Conservation (phyloP, 92 coral and sea anemone species). For the Nematostella vectensis region DNA sequence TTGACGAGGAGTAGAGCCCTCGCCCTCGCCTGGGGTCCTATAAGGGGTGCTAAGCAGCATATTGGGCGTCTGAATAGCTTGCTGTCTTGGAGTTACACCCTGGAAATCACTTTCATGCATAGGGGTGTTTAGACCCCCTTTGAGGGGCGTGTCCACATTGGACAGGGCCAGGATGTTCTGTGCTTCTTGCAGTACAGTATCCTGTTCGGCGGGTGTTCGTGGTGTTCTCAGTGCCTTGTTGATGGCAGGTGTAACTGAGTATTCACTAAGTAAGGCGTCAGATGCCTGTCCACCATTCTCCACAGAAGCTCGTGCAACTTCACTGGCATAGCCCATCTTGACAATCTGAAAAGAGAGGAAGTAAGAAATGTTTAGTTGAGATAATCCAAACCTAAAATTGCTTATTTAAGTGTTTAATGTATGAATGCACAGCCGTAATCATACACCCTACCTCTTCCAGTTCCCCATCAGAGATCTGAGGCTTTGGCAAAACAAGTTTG, state of each 20-base stretch:
- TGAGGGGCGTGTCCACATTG: conserved; percentile 93
- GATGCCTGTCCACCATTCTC: conserved; percentile 80
- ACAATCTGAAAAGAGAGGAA: conserved; percentile 62
- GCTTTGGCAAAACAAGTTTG: conserved; percentile 91
- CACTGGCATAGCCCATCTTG: conserved; percentile 97
- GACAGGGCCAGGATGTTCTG: conserved; percentile 92
- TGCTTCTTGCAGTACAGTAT: conserved; percentile 95
- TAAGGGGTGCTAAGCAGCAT: conserved; percentile 88
- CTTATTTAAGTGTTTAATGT: neutral
- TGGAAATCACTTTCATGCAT: conserved; percentile 85
- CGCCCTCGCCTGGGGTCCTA: conserved; percentile 89
- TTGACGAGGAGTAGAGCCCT: conserved; percentile 76
- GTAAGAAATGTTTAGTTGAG: neutral
- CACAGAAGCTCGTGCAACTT: conserved; percentile 85
- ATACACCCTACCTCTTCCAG: conserved; percentile 87
- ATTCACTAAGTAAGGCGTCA: conserved; percentile 81
- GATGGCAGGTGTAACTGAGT: conserved; percentile 82
- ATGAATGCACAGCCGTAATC: neutral
- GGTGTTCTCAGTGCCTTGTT: conserved; percentile 84
- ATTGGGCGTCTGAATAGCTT: conserved; percentile 88
- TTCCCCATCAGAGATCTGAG: conserved; percentile 94
- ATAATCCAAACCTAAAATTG: neutral
- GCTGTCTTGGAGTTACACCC: conserved; percentile 88
- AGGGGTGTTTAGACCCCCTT: conserved; percentile 94
- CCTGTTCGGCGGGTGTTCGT: conserved; percentile 95